A percentile compares a stretch with the other conserved stretches of the same genome.
These are phyloP conservation scores for Anagrus nilaparvatae DNA, from an alignment of 1,140 invertebrate genomes.

Conservation along the genomic window DNA sequence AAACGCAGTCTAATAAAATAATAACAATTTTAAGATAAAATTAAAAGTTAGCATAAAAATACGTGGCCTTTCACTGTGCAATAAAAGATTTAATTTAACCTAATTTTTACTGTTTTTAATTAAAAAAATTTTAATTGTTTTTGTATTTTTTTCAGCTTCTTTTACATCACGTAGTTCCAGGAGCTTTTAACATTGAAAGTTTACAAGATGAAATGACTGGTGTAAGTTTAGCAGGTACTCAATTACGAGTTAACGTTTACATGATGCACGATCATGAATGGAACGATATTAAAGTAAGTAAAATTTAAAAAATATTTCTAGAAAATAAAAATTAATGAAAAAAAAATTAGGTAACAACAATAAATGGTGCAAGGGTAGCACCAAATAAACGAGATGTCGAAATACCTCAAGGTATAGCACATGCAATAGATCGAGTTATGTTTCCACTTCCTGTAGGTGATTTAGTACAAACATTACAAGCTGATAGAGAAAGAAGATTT, in stretches of 20 bases:
- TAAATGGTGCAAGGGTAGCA: slow-evolving; percentile 70
- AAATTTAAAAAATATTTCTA: background rate
- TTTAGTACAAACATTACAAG: slow-evolving; percentile 68
- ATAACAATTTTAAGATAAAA: no score
- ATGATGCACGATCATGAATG: slow-evolving; percentile 75
- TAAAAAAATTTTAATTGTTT: slow-evolving; percentile 11
- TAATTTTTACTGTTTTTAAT: no score
- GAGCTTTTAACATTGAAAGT: slow-evolving; percentile 62
- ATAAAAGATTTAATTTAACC: background rate
- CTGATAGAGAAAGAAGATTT: slow-evolving; percentile 68
- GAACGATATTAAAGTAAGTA: slow-evolving; percentile 66
- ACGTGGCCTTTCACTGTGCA: no score
- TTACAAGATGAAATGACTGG: slow-evolving; percentile 82
- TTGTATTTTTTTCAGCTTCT: slow-evolving; percentile 48
- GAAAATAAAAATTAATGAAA: background rate
- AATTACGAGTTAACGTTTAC: slow-evolving; percentile 73
- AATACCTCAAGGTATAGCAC: slow-evolving; percentile 74
- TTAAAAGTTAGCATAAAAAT: no score
- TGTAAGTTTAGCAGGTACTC: slow-evolving; percentile 73
- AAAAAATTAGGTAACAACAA: slow-evolving; percentile 58
- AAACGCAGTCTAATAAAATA: no score
- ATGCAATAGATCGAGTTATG: slow-evolving; percentile 78
- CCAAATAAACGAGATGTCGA: slow-evolving; percentile 71
- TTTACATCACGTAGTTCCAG: slow-evolving; percentile 74
- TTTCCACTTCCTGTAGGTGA: slow-evolving; percentile 77